Evolutionary conservation across 1,140 invertebrate species (phyloP).

Genomic region (Macrosteles quadrilineatus): DNA sequence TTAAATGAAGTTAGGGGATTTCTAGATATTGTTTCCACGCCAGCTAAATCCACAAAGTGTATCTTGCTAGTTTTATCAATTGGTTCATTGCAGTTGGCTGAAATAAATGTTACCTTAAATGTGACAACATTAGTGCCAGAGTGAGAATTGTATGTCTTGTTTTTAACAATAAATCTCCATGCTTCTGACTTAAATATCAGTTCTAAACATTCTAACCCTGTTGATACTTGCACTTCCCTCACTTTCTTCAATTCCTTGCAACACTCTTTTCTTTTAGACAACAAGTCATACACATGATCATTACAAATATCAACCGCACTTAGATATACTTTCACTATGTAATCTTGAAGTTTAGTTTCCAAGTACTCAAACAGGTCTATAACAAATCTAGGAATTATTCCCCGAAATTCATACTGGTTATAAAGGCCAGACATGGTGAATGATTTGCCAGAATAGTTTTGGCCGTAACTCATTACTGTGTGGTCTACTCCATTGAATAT

Average conservation of each 20-base stretch:
- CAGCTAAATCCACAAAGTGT: conserved; percentile 13
- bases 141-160: neutral
- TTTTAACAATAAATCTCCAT: neutral
- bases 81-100: neutral
- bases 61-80: neutral
- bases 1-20: conserved; percentile 5
- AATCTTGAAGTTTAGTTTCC: neutral
- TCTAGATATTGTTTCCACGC: neutral
- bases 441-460: neutral
- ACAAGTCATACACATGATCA: neutral
- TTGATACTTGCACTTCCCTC: neutral
- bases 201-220: neutral
- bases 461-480: neutral
- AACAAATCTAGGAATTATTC: conserved; percentile 1
- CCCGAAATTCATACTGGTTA: conserved; percentile 1
- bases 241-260: neutral
- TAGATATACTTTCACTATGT: neutral
- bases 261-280: neutral
- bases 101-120: neutral
- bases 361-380: neutral
- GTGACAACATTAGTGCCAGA: neutral
- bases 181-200: conserved; percentile 10
- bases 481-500: neutral
- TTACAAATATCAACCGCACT: conserved; percentile 6
- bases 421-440: neutral